Conservation (phyloP, 64 coral and sea anemone species). For the Hydrozoanthus tunicans region DNA sequence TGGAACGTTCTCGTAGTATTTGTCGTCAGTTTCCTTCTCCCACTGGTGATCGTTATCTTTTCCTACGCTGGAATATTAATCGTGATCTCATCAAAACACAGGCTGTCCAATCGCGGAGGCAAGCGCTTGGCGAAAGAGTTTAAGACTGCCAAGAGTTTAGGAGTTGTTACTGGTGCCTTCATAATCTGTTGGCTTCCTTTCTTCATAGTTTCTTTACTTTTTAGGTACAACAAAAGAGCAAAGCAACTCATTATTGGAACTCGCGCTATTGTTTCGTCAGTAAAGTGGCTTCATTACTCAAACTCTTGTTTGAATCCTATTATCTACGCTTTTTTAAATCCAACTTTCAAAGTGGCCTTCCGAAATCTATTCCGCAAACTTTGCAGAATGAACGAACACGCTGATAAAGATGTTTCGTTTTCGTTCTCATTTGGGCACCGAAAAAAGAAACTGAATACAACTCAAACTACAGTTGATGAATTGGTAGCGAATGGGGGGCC, state of each 20-base stretch:
- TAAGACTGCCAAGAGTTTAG: slow-evolving; percentile 92
- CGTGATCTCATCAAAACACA: slow-evolving; percentile 70
- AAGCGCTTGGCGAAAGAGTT: slow-evolving; percentile 81
- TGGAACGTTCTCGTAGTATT: slow-evolving; percentile 79
- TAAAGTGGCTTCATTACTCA: slow-evolving; percentile 87
- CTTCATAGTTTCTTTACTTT: slow-evolving; percentile 69
- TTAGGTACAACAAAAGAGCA: slow-evolving; percentile 52
- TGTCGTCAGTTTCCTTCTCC: slow-evolving; percentile 73
- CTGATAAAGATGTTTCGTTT: slow-evolving; percentile 28
- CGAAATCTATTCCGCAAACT: slow-evolving; percentile 74
- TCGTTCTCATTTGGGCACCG: slow-evolving; percentile 26
- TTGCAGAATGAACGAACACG: slow-evolving; percentile 34
- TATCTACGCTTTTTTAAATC: slow-evolving; percentile 91
- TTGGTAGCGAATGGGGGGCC: slow-evolving; percentile 10
- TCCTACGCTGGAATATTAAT: slow-evolving; percentile 78
- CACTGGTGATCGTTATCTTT: slow-evolving; percentile 72
- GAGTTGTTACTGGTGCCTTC: slow-evolving; percentile 88
- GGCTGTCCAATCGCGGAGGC: slow-evolving; percentile 76
- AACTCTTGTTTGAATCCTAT: slow-evolving; percentile 94
- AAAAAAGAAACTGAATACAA: neutral
- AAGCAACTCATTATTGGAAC: slow-evolving; percentile 18
- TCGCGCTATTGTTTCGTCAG: slow-evolving; percentile 69
- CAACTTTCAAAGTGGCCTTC: slow-evolving; percentile 89
- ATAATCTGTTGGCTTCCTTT: slow-evolving; percentile 87
- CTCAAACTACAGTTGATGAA: neutral